phyloP scores from a whole-genome alignment of 2,797 vertebrate species.

The Urophycis tenuis region DNA sequence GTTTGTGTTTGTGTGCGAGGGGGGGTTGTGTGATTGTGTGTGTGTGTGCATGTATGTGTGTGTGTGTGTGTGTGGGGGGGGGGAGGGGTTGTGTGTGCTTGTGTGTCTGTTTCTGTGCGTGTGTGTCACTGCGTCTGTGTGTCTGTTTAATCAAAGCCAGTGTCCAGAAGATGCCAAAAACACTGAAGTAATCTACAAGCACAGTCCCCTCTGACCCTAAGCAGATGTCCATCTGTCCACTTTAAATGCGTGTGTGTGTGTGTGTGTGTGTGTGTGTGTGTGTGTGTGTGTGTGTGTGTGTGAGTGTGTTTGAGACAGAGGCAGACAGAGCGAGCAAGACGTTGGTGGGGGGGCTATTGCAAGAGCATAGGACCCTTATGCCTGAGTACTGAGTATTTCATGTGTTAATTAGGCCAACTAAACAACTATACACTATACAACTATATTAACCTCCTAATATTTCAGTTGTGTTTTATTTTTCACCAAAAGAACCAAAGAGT shows the following conservation, averaged over 20 bases:
- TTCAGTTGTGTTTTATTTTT: not conserved
- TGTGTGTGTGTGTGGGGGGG: not conserved
- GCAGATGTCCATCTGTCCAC: conserved; percentile 22
- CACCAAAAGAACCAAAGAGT: not conserved
- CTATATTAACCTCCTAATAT: not conserved
- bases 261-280: conserved; percentile 9
- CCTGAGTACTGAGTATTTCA: not conserved
- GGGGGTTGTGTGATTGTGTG: not conserved
- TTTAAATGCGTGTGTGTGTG: not conserved
- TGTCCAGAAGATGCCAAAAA: conserved; percentile 8
- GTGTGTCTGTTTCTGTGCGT: not conserved
- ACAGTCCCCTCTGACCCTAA: conserved; percentile 9
- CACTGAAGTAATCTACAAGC: conserved; percentile 15
- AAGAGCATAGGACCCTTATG: not conserved
- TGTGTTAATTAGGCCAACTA: not conserved
- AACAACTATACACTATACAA: no score
- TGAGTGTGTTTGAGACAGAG: not conserved
- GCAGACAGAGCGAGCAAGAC: not conserved
- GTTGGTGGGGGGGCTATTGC: not conserved
- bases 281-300: conserved; percentile 8
- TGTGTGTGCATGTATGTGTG: not conserved
- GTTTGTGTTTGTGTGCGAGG: not conserved
- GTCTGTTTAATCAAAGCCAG: conserved; percentile 3
- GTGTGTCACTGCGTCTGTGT: not conserved
- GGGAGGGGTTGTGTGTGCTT: no score